Percentiles rank a stretch among this genome's conserved stretches.
Evolutionary conservation across 2,113 vertebrate genomes (phyloP).

Genomic region (Paramormyrops kingsleyae): DNA sequence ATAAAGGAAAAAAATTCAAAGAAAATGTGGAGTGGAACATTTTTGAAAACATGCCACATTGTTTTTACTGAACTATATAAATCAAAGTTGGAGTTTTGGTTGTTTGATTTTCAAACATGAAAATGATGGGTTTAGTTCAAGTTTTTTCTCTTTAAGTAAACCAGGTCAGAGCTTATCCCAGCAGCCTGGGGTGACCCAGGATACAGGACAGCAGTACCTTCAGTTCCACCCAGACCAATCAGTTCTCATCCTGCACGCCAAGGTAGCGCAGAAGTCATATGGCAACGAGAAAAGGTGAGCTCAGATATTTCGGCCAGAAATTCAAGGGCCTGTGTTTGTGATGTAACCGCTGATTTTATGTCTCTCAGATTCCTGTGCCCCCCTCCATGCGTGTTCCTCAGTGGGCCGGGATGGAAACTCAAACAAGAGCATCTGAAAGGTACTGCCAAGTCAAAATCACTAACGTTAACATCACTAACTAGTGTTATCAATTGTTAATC

Average conservation of each 20-base stretch:
- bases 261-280: slow-evolving; percentile 92
- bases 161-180: slow-evolving; percentile 35
- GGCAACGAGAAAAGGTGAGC: slow-evolving; percentile 88
- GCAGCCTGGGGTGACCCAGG: slow-evolving; percentile 44
- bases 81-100: not conserved
- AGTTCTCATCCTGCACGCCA: slow-evolving; percentile 80
- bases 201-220: slow-evolving; percentile 58
- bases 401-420: slow-evolving; percentile 77
- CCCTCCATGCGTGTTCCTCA: slow-evolving; percentile 87
- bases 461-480: not conserved
- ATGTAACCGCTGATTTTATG: not conserved
- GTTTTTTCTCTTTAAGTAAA: slow-evolving; percentile 33
- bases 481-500: not conserved
- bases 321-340: not conserved
- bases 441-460: slow-evolving; percentile 33
- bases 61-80: not conserved
- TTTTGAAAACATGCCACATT: not conserved
- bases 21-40: not conserved
- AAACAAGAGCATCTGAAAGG: slow-evolving; percentile 76
- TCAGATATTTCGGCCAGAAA: not conserved
- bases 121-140: not conserved
- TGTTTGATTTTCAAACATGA: not conserved
- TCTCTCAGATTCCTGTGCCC: slow-evolving; percentile 87
- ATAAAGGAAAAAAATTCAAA: not conserved
- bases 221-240: slow-evolving; percentile 71